Percentiles rank a stretch among this genome's conserved stretches.
Evolutionary conservation across 2,797 vertebrate genomes (phyloP).

Genomic region (Oceanodroma leucorhoa): DNA sequence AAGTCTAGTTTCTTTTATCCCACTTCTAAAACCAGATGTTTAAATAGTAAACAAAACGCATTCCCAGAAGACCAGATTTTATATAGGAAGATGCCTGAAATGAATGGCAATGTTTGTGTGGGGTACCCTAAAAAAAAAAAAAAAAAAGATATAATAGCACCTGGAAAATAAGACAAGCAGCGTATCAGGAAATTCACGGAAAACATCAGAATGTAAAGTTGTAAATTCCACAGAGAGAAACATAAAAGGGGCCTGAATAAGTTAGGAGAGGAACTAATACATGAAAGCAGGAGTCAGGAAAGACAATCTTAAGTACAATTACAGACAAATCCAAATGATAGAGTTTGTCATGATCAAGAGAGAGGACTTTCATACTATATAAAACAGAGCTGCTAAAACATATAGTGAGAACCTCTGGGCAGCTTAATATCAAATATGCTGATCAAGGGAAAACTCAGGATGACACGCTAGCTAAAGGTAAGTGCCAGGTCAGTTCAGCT

Average conservation of each 20-base stretch:
- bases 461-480: not conserved
- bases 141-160: not conserved
- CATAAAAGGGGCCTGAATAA: not conserved
- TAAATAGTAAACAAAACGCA: not conserved
- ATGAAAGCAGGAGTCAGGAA: not conserved
- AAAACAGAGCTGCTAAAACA: not conserved
- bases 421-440: not conserved
- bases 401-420: not conserved
- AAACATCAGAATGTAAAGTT: not conserved
- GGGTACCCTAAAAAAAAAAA: not conserved
- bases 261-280: not conserved
- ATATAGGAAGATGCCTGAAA: not conserved
- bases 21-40: not conserved
- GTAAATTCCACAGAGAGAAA: not conserved
- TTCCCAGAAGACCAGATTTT: not conserved
- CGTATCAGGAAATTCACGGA: not conserved
- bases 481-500: not conserved
- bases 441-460: not conserved
- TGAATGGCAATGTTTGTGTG: accelerated
- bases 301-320: not conserved
- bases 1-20: not conserved
- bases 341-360: not conserved
- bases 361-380: not conserved
- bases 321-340: not conserved
- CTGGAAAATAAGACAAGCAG: not conserved